A percentile compares a stretch with the other conserved stretches of the same genome.
phyloP scores from a whole-genome alignment of 1,140 invertebrate genomes.

The Drosophila erecta region DNA sequence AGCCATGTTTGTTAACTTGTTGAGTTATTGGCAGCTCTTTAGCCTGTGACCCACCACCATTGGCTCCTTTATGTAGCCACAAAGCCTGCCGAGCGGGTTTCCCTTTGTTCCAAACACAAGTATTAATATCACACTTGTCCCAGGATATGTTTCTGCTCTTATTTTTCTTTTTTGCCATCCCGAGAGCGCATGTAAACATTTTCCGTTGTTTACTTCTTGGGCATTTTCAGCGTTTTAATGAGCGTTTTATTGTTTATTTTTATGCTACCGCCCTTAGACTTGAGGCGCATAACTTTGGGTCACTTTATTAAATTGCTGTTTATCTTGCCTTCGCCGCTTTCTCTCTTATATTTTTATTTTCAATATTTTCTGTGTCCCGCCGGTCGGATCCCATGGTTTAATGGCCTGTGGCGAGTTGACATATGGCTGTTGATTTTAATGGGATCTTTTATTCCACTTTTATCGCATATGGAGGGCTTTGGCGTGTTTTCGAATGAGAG shows the following conservation, averaged over 20 bases:
- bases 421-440: conserved; percentile 73
- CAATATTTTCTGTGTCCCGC: conserved; percentile 19
- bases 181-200: conserved; percentile 27
- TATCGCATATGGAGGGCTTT: conserved; percentile 14
- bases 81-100: conserved; percentile 18
- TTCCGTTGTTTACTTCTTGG: conserved; percentile 45
- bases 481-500: conserved; percentile 6
- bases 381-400: conserved; percentile 26
- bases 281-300: conserved; percentile 53
- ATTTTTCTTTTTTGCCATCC: conserved; percentile 6
- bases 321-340: conserved; percentile 42
- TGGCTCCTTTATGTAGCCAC: conserved; percentile 4
- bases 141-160: conserved; percentile 7
- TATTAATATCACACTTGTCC: conserved; percentile 78
- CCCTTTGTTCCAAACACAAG: conserved; percentile 45
- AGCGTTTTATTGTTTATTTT: conserved; percentile 67
- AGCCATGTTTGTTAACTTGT: conserved; percentile 72
- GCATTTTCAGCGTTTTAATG: conserved; percentile 54
- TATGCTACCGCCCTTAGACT: conserved; percentile 39
- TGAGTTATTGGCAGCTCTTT: conserved; percentile 70
- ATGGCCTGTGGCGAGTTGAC: conserved; percentile 60
- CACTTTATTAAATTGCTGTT: conserved; percentile 74
- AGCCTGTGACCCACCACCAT: conserved; percentile 18
- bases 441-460: conserved; percentile 37
- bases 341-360: conserved; percentile 31